Base-by-base conservation (phyloP, 92 coral and sea anemone species). In the Phenganax subtilis region DNA sequence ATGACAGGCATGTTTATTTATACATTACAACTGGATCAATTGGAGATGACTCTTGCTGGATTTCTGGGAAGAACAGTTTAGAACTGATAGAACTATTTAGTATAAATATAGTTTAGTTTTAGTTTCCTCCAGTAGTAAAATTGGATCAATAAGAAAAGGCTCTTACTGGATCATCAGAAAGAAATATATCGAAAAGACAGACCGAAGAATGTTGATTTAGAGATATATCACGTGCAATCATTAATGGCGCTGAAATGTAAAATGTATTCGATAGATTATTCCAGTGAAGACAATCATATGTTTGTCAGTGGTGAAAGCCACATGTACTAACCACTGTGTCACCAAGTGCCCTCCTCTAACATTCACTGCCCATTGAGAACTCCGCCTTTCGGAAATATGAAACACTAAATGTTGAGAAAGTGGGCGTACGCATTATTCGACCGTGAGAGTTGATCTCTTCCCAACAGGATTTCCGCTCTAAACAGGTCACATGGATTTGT, bases 351-450 rank as follows among this genome's bases (percentile, higher is more conserved):
- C 2, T 37, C 47, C 47, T 37, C 5, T 5, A 2, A 37, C 47
- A 37, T 37, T 12, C 9, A 16, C 28, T 25, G 10, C 72, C 47
- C 51, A 66, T 66, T 14, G 72, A 66, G 20, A 66, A 14, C 51
- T 20, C 72, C 72, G 72, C 72, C 72, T 30, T 27, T 7, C 72
- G 72, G 72, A 66, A 66, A 66, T 66, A 1, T 66, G 72, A 6
- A 25, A 66, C 25, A 20, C 25, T 20, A 20, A 20, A 20, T 20
- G 25, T 66, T 27, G 31, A 66, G 28, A 66, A 37, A 27, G 72
- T 66, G 51, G 72, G 72, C 72, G 72, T 37, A 15, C 4, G 11
- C 29, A 7, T 66, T 66, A 14, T 66, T 66, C 11, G 20, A 37
- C 15, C 1, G 47, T 14, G 51, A 66, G 72, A 66, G 72, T 6